A percentile compares a stretch with the other conserved stretches of the same genome.
Evolutionary conservation across 2,888 invertebrate species (phyloP).

Genomic region (Entomobrya multifasciata): DNA sequence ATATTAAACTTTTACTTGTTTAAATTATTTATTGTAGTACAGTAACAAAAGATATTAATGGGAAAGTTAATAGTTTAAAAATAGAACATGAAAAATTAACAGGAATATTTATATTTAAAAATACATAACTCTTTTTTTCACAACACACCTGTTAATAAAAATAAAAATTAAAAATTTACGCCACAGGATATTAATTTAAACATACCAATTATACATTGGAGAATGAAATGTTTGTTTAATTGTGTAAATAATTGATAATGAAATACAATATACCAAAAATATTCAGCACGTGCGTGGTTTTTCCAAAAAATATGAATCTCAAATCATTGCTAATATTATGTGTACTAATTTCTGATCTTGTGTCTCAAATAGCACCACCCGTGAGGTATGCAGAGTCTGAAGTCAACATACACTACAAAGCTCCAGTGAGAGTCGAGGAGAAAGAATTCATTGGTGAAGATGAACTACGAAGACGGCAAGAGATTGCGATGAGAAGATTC

Average conservation of each 20-base stretch:
- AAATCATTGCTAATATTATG: constrained; percentile 21
- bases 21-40: no score
- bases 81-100: no score
- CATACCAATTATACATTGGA: background rate
- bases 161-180: no score
- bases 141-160: no score
- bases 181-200: no score
- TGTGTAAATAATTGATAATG: constrained; percentile 24
- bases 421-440: constrained; percentile 92
- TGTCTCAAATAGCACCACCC: constrained; percentile 87
- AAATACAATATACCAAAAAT: background rate
- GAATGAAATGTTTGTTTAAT: background rate
- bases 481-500: constrained; percentile 93
- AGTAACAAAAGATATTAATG: no score
- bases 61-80: no score
- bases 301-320: background rate
- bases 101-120: no score
- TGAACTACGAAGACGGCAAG: constrained; percentile 91
- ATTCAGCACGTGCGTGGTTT: background rate
- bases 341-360: constrained; percentile 48
- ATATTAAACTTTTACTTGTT: no score
- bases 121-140: no score
- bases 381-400: constrained; percentile 95
- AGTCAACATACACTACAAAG: constrained; percentile 96
- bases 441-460: constrained; percentile 91